Evolutionary conservation across 2,888 invertebrate genomes (phyloP), one percentile per base, ranked within the genome.

Genomic region (Brassicogethes aeneus): DNA sequence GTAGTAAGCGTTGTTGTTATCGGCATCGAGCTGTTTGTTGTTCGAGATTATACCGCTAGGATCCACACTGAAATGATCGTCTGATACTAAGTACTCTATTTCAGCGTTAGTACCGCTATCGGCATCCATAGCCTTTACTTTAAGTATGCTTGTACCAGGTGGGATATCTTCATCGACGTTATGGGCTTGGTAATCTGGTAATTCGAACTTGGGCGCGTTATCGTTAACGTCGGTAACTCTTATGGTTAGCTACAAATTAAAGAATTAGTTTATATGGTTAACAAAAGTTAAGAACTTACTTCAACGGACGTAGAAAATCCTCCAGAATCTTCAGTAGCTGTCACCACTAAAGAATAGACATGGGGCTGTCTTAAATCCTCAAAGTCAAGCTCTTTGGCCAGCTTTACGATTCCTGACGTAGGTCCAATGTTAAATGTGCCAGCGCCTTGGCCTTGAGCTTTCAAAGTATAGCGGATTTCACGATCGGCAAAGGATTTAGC

Each of bases 401-500:
- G 72, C 69, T 94, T 94, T 14, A 99, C 93, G 56, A 94, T 90
- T 40, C 96, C 95, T 23, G 91, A 90, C 14, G 89, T 87, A 2
- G 91, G 88, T 0, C 92, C 92, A 59, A 95, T 94, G 68, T 92
- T 93, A 69, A 95, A 95, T 7, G 93, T 93, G 35, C 93, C 93
- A 5, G 91, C 90, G 7, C 92, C 92, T 68, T 90, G 92, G 3
- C 91, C 91, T 66, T 92, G 89, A 0, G 95, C 93, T 64, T 92
- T 90, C 48, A 96, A 70, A 0, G 93, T 92, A 70, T 94, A 96
- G n/a, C 92, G 84, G 55, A 95, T 93, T 68, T 93, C 92, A 40
- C 93, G 83, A 68, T 94, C 93, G 47, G 95, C 95, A 64, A 97
- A 97, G 1, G 95, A 93, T 68, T 94, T 94, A 2, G 96, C 96